Evolutionary conservation across 2,888 invertebrate species (phyloP), one percentile per base, ranked within the genome.

Genomic region (Plagodis dolabraria): DNA sequence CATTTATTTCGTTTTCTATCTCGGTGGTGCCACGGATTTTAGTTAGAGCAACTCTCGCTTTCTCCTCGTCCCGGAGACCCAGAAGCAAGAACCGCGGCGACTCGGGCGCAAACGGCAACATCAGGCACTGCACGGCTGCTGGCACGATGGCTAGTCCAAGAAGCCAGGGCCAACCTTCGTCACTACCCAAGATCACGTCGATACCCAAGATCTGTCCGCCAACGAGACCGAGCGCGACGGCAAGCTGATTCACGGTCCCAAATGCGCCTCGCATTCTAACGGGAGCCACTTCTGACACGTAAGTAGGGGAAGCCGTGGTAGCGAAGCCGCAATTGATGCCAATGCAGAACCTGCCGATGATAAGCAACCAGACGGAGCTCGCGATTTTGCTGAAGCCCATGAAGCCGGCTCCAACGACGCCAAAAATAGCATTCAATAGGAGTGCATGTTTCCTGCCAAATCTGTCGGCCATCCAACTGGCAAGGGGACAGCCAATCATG

Each of bases 401-500:
- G 45, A 96, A 84, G 33, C 90, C 88, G 9, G 94, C 95, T 36
- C 95, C 96, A 10, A 94, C 72, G 22, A 96, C 90, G 10, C 96
- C 96, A 58, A 95, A 89, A 1, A 93, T 82, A 51, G 95, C 95
- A 77, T 95, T 96, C 54, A 94, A 77, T 60, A 95, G 80, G 59
- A 96, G 87, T 6, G 96, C 95, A 54, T 94, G 93, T 82, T 95
- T 95, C 75, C 95, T 93, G 55, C 96, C 96, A 68, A 94, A 94
- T 71, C 92, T 94, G 74, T 96, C 95, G 35, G 95, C 94, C 67
- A 96, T 92, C 91, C 94, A 94, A 50, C 96, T 96, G n/a, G 95
- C 96, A 49, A 95, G 86, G 44, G 96, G 94, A 54, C 96, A 96
- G 33, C 96, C 96, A 44, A 96, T 87, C 95, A 96, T 96, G 36